Conservation (phyloP, 2,797 vertebrate species). For the Ataeniobius toweri region DNA sequence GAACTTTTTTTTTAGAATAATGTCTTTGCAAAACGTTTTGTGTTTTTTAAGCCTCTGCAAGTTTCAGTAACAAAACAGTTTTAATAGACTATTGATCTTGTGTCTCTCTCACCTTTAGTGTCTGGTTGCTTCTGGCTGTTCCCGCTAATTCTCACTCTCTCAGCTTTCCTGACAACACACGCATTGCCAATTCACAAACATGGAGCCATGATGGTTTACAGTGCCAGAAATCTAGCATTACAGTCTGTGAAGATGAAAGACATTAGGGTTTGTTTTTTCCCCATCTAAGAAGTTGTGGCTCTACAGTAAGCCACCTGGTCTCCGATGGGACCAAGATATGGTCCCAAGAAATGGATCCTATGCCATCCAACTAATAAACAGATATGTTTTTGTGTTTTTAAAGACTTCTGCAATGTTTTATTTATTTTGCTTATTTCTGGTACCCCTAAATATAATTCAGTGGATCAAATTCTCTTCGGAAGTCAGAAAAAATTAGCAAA, state of each 20-base stretch:
- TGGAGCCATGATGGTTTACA: neutral
- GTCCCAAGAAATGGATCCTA: neutral
- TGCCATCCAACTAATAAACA: no score
- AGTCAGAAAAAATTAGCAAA: neutral
- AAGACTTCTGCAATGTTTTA: neutral
- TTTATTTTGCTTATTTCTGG: neutral
- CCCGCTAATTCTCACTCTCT: slow-evolving; percentile 20
- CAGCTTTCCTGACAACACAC: slow-evolving; percentile 11
- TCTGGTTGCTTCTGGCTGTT: slow-evolving; percentile 24
- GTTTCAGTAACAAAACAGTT: slow-evolving; percentile 36
- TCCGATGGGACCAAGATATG: neutral
- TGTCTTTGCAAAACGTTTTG: neutral
- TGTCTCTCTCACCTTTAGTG: slow-evolving; percentile 11
- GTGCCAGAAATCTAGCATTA: neutral
- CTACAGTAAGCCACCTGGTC: neutral
- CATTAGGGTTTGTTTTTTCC: no score
- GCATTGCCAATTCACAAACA: slow-evolving; percentile 1
- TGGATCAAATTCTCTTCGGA: neutral
- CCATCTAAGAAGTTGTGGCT: neutral
- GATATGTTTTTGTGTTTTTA: neutral
- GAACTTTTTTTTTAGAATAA: neutral
- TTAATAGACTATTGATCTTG: slow-evolving; percentile 56
- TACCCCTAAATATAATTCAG: neutral
- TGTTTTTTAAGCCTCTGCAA: slow-evolving; percentile 6
- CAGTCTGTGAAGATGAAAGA: neutral